Percentiles rank a stretch among this genome's conserved stretches.
phyloP scores from a whole-genome alignment of 2,888 invertebrate species.

The Zootermopsis nevadensis region DNA sequence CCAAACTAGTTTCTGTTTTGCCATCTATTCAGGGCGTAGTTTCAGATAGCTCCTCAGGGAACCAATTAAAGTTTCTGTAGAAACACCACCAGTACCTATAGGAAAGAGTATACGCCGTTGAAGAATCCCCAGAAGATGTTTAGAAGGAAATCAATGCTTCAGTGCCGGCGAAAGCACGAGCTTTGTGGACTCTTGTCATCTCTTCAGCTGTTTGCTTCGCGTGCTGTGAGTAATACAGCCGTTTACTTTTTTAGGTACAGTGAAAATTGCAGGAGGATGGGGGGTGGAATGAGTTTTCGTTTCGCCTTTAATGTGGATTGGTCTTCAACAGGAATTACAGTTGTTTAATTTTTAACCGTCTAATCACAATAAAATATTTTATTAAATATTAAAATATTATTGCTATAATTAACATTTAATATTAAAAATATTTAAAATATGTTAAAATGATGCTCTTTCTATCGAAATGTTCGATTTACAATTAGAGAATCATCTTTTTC shows the following conservation, averaged over 20 bases:
- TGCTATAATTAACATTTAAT: too few species aligned
- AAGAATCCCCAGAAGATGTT: neutral
- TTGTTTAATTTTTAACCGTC: too few species aligned
- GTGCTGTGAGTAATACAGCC: neutral
- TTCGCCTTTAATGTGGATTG: conserved; percentile 8
- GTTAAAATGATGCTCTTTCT: too few species aligned
- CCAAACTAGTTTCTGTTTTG: neutral
- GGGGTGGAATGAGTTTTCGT: conserved; percentile 12
- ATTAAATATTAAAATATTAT: too few species aligned
- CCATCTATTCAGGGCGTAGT: conserved; percentile 4
- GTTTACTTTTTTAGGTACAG: neutral
- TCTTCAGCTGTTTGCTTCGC: neutral
- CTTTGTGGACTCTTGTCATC: neutral
- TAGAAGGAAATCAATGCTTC: conserved; percentile 5
- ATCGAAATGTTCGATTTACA: too few species aligned
- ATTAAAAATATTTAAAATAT: too few species aligned
- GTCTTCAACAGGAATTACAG: conserved; percentile 23
- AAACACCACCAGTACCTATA: neutral
- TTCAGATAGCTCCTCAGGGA: conserved; percentile 11
- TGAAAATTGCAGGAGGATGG: neutral
- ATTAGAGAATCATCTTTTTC: too few species aligned
- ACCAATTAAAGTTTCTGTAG: conserved; percentile 19
- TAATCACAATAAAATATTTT: too few species aligned
- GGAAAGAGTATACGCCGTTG: neutral
- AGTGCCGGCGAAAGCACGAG: neutral